Conservation (phyloP, 2,797 vertebrate species). For the Cephalopachus bancanus region DNA sequence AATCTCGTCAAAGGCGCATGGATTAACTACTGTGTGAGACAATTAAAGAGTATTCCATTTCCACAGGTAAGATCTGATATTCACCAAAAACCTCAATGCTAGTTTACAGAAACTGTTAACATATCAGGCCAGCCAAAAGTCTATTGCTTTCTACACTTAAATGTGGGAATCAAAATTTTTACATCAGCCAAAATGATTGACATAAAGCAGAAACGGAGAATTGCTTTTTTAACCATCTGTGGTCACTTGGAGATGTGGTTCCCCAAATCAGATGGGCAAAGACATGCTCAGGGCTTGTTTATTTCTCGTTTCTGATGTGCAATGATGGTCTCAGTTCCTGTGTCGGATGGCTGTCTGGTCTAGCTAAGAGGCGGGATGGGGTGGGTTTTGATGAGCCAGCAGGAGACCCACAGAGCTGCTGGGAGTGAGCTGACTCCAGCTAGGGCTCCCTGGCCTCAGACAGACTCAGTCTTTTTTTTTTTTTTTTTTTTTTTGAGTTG, state of each 20-base stretch:
- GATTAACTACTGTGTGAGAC: background rate
- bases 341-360: background rate
- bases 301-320: constrained; percentile 67
- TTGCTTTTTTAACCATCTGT: background rate
- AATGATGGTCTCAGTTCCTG: constrained; percentile 60
- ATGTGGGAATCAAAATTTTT: background rate
- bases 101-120: constrained; percentile 36
- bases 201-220: constrained; percentile 32
- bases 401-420: background rate
- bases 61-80: background rate
- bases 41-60: background rate
- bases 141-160: constrained; percentile 43
- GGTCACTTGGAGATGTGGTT: background rate
- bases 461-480: background rate
- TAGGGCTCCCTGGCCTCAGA: background rate
- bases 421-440: background rate
- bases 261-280: constrained; percentile 62
- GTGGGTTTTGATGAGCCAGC: background rate
- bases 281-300: constrained; percentile 58
- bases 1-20: background rate
- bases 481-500: too few species aligned
- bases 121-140: background rate
- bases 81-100: background rate
- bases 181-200: background rate
- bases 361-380: constrained; percentile 39